phyloP scores from a whole-genome alignment of 2,113 vertebrate genomes.

The Erythrocebus patas region DNA sequence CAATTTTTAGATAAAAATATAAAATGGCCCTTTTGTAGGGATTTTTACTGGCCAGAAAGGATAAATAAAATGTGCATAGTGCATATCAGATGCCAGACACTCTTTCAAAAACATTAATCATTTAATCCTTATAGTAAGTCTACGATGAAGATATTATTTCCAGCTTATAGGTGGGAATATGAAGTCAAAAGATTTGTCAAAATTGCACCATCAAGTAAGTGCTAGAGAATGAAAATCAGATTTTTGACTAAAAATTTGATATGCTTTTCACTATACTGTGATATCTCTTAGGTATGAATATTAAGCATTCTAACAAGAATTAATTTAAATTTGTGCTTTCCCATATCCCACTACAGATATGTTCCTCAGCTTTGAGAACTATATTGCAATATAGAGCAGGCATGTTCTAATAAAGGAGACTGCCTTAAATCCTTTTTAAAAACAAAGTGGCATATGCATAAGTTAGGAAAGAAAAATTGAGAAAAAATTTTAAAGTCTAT shows the following conservation, averaged over 20 bases:
- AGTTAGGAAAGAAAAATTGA: background rate
- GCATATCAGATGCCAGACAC: background rate
- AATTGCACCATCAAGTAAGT: background rate
- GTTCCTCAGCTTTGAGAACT: constrained; percentile 6
- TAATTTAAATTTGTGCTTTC: constrained; percentile 48
- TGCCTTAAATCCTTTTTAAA: background rate
- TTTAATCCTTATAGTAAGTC: background rate
- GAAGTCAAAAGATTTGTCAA: constrained; percentile 13
- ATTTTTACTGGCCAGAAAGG: background rate
- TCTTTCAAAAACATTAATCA: background rate
- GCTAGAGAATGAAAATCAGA: background rate
- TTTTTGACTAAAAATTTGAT: background rate
- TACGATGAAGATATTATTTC: background rate
- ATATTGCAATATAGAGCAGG: background rate
- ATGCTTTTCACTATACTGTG: background rate
- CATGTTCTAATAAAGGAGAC: background rate
- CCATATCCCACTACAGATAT: background rate
- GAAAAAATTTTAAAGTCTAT: background rate
- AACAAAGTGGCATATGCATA: background rate
- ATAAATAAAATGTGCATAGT: background rate
- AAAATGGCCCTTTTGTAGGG: background rate
- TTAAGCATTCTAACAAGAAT: background rate
- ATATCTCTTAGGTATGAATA: background rate
- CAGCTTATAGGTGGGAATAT: background rate
- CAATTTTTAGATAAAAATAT: constrained; percentile 27